Evolutionary conservation across 2,888 invertebrate genomes (phyloP).

Genomic region (Tenthredo distinguenda): DNA sequence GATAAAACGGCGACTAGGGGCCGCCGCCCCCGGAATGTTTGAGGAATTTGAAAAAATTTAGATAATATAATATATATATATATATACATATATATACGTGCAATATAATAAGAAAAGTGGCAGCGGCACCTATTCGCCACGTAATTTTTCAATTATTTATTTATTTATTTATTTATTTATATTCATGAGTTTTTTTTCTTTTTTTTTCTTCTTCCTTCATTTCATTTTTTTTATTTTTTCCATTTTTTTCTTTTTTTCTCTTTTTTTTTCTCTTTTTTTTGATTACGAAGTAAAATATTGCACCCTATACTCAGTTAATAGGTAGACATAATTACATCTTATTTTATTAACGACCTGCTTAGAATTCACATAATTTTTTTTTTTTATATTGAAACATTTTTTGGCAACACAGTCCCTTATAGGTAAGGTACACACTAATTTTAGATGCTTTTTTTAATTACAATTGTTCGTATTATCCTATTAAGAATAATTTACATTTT

Average conservation of each 20-base stretch:
- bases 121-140: constrained; percentile 43
- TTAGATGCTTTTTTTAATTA: constrained; percentile 44
- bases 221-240: neutral
- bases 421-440: constrained; percentile 39
- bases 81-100: constrained; percentile 14
- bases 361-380: constrained; percentile 30
- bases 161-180: constrained; percentile 39
- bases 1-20: constrained; percentile 41
- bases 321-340: constrained; percentile 52
- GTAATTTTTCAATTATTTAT: constrained; percentile 22
- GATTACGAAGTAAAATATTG: constrained; percentile 49
- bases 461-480: constrained; percentile 6
- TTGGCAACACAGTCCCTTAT: constrained; percentile 47
- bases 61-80: neutral
- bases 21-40: constrained; percentile 46
- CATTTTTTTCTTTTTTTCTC: neutral
- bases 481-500: constrained; percentile 5
- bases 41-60: constrained; percentile 32
- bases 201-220: neutral
- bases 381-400: constrained; percentile 47
- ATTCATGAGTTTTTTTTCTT: neutral
- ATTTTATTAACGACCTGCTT: constrained; percentile 38
- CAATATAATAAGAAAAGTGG: constrained; percentile 39
- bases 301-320: constrained; percentile 47
- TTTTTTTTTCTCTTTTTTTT: neutral